phyloP scores from a whole-genome alignment of 1,140 invertebrate species.

The Drosophila tropicalis region DNA sequence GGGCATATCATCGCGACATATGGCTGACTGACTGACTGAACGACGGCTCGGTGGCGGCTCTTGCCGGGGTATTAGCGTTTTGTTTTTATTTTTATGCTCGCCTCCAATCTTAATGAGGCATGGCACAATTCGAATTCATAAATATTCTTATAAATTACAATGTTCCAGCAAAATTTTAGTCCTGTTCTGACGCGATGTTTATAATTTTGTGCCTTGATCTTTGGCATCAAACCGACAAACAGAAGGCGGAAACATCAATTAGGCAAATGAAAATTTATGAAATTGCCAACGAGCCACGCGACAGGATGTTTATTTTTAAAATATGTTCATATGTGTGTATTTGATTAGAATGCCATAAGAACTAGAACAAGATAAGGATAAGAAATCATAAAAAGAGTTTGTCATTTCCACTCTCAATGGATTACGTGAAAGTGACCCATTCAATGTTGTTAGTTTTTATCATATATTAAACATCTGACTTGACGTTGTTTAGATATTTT shows the following conservation, averaged over 20 bases:
- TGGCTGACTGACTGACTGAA: background rate
- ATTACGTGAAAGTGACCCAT: no score
- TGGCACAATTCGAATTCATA: constrained; percentile 72
- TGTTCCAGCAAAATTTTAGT: constrained; percentile 4
- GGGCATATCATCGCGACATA: constrained; percentile 31
- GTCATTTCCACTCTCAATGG: no score
- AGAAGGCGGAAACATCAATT: constrained; percentile 70
- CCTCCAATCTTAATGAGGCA: constrained; percentile 45
- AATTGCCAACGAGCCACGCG: constrained; percentile 65
- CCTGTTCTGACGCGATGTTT: constrained; percentile 39
- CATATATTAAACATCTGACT: no score
- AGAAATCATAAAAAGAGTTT: no score
- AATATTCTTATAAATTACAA: constrained; percentile 69
- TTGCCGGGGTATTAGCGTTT: constrained; percentile 8
- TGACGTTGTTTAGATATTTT: no score
- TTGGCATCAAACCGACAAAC: constrained; percentile 1
- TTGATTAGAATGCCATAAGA: no score
- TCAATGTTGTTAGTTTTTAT: no score
- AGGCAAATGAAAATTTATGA: constrained; percentile 58
- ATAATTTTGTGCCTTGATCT: constrained; percentile 60
- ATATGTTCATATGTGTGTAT: background rate
- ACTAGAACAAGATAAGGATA: no score
- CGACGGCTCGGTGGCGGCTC: no score
- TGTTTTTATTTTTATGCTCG: constrained; percentile 58
- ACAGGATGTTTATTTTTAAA: constrained; percentile 66